Base-by-base conservation (phyloP, 2,797 vertebrate genomes). In the Chrysolophus pictus region DNA sequence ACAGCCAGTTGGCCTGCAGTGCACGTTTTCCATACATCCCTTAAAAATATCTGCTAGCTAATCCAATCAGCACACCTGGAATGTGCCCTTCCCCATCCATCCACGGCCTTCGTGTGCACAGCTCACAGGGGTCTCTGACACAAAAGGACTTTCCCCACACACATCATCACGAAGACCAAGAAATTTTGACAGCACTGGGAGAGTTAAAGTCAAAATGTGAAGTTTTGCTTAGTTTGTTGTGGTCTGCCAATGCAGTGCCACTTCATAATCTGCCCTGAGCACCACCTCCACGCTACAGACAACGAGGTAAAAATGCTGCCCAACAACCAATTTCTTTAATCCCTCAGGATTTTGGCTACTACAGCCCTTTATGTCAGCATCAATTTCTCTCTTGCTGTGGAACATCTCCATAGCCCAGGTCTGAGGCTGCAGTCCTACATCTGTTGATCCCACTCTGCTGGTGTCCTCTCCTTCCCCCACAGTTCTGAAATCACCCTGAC, bases 41-140 rank as follows among this genome's bases (percentile, higher is more conserved):
- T 56, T 15, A 56, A 17, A 90, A 53, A 85, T 3, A 58, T 1
- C 53, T 87, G n/a, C 16, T 19, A 42, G 42, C 23, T 64, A 62
- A 86, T 29, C 19, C 90, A 73, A 55, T n/a, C 86, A 23, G 49
- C 70, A 78, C 71, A 39, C 29, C 55, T 84, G 83, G 67, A 13
- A 58, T 58, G 33, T 46, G 42, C 26, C 33, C 46, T 15, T 51
- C 46, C 76, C 39, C 46, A 17, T 42, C 39, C 46, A 19, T 42
- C n/a, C 39, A 46, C 7, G 29, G 78, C 58, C 72, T 73, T 59
- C 59, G 29, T 10, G 35, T 60, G 51, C 49, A 46, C 17, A 53
- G 64, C 37, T 58, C 7, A 0, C 0, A 42, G 47, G 0, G 5
- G 0, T 47, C 31, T 33, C 72, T 47, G 49, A 42, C 22, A 53